phyloP scores from a whole-genome alignment of 2,113 vertebrate genomes.

The Siphamia tubifer region DNA sequence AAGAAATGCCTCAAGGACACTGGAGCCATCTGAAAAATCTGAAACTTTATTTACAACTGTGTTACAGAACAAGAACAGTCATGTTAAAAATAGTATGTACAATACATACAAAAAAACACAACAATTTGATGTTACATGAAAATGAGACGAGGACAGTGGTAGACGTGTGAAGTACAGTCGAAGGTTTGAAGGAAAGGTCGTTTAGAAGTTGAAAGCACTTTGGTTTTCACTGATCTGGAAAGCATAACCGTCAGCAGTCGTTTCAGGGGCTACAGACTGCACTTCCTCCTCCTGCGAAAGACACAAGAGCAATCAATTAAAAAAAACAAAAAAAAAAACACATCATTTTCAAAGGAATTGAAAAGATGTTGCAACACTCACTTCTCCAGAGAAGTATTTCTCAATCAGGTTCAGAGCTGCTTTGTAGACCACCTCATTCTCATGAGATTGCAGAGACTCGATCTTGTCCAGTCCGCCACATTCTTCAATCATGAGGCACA shows the following conservation, averaged over 20 bases:
- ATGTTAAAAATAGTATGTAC: constrained; percentile 69
- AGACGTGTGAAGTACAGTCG: constrained; percentile 41
- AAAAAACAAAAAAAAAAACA: background rate
- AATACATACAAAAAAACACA: constrained; percentile 51
- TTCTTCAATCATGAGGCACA: constrained; percentile 94
- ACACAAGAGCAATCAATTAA: background rate
- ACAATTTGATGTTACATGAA: constrained; percentile 15
- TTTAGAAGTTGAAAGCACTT: constrained; percentile 89
- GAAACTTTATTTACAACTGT: constrained; percentile 78
- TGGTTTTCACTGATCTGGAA: constrained; percentile 87
- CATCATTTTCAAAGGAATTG: constrained; percentile 14
- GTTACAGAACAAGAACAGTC: constrained; percentile 16
- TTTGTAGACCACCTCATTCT: constrained; percentile 93
- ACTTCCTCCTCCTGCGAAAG: constrained; percentile 86
- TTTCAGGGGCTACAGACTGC: constrained; percentile 85
- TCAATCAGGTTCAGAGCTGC: constrained; percentile 90
- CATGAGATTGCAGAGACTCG: constrained; percentile 91
- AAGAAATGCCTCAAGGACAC: background rate
- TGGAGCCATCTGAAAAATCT: no score
- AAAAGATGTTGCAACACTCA: constrained; percentile 48
- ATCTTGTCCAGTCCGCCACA: constrained; percentile 93
- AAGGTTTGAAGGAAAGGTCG: background rate
- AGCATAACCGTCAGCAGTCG: constrained; percentile 84
- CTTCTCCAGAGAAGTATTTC: constrained; percentile 95
- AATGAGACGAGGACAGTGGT: constrained; percentile 35